These are phyloP conservation scores for Sebastes baramenuke DNA, from an alignment of 2,797 vertebrate genomes.

Conservation along the genomic window DNA sequence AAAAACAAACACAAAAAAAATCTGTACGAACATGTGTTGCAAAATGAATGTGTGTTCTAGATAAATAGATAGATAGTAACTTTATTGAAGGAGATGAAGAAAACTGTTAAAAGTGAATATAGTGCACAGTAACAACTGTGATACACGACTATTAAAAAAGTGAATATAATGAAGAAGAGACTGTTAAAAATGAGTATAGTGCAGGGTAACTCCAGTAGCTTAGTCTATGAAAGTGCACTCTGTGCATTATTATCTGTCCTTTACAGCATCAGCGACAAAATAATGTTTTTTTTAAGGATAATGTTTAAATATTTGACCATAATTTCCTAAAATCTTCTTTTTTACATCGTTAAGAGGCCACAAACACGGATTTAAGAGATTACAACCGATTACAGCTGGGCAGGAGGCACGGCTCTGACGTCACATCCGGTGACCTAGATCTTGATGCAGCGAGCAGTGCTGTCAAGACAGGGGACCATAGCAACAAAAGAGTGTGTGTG, in stretches of 20 bases:
- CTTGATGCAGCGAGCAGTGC: slow-evolving; percentile 1
- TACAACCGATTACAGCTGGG: neutral
- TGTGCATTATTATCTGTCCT: no score
- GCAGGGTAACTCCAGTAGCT: no score
- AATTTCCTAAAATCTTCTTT: neutral
- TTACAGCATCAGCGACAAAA: no score
- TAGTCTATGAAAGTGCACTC: no score
- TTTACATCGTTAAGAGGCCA: accelerated
- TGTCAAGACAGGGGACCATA: slow-evolving; percentile 30
- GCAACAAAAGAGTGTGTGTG: slow-evolving; percentile 47
- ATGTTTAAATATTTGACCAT: neutral
- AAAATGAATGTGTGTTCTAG: neutral
- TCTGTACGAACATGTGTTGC: neutral
- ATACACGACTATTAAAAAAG: no score
- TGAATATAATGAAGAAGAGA: no score
- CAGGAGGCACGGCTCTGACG: slow-evolving; percentile 31
- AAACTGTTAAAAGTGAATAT: no score
- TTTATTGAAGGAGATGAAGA: no score
- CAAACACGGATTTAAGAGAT: neutral
- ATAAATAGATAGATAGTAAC: no score
- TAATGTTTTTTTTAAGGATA: accelerated
- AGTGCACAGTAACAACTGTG: no score
- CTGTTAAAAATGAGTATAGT: neutral
- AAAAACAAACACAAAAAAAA: no score
- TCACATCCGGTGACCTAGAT: slow-evolving; percentile 76